Evolutionary conservation across 2,888 invertebrate species (phyloP), one percentile per base, ranked within the genome.

Genomic region (Alentia gelatinosa): DNA sequence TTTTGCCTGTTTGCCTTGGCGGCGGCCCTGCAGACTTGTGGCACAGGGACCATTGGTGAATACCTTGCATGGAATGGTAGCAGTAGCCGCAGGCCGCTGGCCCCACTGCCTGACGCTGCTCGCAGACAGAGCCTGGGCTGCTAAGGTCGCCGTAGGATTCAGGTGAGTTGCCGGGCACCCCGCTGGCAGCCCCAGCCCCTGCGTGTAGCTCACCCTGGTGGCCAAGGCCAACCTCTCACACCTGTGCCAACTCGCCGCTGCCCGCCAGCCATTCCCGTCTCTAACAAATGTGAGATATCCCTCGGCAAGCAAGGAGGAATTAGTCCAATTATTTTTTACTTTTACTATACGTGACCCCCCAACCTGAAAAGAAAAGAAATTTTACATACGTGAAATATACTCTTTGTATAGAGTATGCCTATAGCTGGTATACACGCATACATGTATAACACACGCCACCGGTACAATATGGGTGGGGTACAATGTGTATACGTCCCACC

Each of bases 1-100:
- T 86, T 86, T 86, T 86, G 50, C 86, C 26, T 86, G 86, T 86
- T 86, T 86, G 47, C 42, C 50, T 86, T 86, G 86, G 86, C 86
- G 7, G 39, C 5, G 4, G 30, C 68, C n/a, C 33, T 68, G 33
- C 68, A 68, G 68, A n/a, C 68, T 68, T 68, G 68, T 68, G 68
- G 68, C 30, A 30, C 5, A 30, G 68, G 30, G 68, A 30, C 30
- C n/a, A 56, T 4, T 56, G 68, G 68, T 1, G 30, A 30, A 30
- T 68, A 68, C 68, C 30, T n/a, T 68, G 79, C 39, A 39, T 79
- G 79, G 79, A 79, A 35, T 79, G 79, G 37, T 37, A 23, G 79
- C 39, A 79, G n/a, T 79, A 35, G 79, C 79, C 79, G 12, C 23
- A 35, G 79, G 79, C 33, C 74, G 33, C 74, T 33, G 30, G 15